phyloP scores from a whole-genome alignment of 2,888 invertebrate genomes.

The Sphinx pinastri region DNA sequence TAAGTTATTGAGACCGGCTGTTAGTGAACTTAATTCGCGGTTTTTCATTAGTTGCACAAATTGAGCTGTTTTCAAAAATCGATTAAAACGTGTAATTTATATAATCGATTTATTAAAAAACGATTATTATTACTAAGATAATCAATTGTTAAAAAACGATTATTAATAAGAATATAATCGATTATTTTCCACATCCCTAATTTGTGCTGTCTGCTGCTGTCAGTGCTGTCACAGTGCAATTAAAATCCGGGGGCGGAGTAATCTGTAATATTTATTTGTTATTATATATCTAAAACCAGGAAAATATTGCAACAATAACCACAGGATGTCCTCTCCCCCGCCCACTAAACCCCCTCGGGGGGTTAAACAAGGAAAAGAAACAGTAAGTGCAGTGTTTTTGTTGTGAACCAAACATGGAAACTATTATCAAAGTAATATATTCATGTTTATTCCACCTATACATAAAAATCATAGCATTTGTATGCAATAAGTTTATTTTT shows the following conservation, averaged over 20 bases:
- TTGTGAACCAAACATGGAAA: constrained; percentile 23
- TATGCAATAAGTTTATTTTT: not conserved
- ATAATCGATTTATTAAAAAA: too few relatives aligned
- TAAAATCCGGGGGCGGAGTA: constrained; percentile 35
- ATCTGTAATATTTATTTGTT: constrained; percentile 10
- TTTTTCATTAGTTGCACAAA: too few relatives aligned
- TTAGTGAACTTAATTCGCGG: too few relatives aligned
- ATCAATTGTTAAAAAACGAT: too few relatives aligned
- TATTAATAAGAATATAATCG: too few relatives aligned
- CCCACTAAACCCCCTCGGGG: constrained; percentile 94
- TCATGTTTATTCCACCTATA: not conserved
- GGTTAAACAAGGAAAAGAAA: constrained; percentile 93
- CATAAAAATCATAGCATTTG: not conserved
- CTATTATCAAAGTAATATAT: not conserved
- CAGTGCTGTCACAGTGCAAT: too few relatives aligned
- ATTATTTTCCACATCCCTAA: too few relatives aligned
- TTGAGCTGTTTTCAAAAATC: too few relatives aligned
- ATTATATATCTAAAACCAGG: constrained; percentile 18
- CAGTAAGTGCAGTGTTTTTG: constrained; percentile 81
- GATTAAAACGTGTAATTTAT: too few relatives aligned
- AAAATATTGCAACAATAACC: constrained; percentile 26
- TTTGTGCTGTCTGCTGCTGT: too few relatives aligned
- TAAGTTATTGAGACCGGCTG: too few relatives aligned
- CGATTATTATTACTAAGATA: too few relatives aligned
- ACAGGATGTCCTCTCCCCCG: constrained; percentile 86